These are phyloP conservation scores for Apostichopus californicus DNA, from an alignment of 35 echinoderm and acorn worm species.

Conservation along the genomic window DNA sequence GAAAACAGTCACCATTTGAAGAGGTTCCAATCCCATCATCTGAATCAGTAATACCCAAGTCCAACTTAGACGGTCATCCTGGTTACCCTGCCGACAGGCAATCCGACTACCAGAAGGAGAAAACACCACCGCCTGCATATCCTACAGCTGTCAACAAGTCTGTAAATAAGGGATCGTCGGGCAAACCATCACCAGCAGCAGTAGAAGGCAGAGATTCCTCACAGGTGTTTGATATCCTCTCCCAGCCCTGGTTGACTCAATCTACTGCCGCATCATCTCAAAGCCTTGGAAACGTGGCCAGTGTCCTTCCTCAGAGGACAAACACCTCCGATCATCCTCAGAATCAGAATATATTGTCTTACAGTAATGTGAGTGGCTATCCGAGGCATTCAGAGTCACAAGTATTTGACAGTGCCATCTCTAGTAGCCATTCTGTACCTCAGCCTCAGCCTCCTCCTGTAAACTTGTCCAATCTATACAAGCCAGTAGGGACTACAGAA, in stretches of 20 bases:
- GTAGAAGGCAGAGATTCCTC: constrained; percentile 3
- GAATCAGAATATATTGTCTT: background rate
- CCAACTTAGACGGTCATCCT: background rate
- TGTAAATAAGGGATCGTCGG: background rate
- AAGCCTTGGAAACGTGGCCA: background rate
- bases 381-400: background rate
- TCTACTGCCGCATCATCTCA: background rate
- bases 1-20: constrained; percentile 3
- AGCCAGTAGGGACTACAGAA: background rate
- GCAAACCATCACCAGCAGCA: background rate
- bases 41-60: background rate
- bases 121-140: constrained; percentile 20
- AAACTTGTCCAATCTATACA: background rate
- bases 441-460: background rate
- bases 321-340: constrained; percentile 1
- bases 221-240: constrained; percentile 43
- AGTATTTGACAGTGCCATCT: background rate
- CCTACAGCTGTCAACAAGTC: background rate
- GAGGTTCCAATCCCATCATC: background rate
- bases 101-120: background rate
- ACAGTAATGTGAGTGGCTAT: background rate
- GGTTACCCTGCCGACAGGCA: background rate
- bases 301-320: constrained; percentile 15
- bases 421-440: background rate
- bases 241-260: constrained; percentile 46